Evolutionary conservation across 2,113 vertebrate species (phyloP).

Genomic region (Caloenas nicobarica): DNA sequence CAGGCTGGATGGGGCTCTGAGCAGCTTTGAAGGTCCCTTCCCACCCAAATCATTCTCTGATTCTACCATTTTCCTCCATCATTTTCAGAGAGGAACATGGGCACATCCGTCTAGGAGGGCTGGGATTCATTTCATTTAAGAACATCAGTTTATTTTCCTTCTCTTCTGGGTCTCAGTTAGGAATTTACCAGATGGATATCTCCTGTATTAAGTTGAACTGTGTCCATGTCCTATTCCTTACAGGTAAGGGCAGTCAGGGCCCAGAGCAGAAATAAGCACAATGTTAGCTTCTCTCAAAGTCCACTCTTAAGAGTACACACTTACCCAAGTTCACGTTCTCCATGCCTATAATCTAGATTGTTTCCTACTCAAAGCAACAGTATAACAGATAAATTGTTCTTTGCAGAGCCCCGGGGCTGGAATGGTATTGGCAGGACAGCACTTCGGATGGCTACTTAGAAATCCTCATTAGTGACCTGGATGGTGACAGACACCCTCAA

Average conservation of each 20-base stretch:
- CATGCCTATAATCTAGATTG: neutral
- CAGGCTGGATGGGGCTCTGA: too few species aligned
- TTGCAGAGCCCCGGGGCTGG: neutral
- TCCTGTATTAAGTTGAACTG: neutral
- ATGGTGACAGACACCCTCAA: neutral
- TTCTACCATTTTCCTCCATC: neutral
- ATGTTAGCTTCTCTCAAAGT: neutral
- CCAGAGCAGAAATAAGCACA: neutral
- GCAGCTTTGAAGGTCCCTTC: too few species aligned
- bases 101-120: accelerated
- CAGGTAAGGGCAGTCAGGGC: neutral
- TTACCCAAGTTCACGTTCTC: neutral
- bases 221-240: neutral
- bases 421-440: neutral
- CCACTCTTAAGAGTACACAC: accelerated
- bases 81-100: neutral
- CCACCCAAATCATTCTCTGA: too few species aligned
- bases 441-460: neutral
- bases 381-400: neutral
- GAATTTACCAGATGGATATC: neutral
- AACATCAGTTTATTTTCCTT: neutral
- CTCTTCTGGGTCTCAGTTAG: neutral
- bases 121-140: neutral
- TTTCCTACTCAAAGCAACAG: neutral
- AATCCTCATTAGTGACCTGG: neutral